phyloP scores from a whole-genome alignment of 2,888 invertebrate species.

The Tenodera sinensis region DNA sequence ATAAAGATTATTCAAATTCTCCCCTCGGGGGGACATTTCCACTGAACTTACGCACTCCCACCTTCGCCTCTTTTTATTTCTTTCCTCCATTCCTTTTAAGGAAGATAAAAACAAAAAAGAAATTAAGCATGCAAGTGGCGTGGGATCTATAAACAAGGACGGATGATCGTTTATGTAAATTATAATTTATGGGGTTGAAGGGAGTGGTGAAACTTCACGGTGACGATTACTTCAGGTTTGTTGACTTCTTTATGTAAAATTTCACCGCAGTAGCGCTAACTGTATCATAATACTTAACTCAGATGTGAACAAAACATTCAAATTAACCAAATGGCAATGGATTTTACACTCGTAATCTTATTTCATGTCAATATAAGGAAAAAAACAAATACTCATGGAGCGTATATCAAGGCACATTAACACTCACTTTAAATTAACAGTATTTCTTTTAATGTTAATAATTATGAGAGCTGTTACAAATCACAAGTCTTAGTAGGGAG shows the following conservation, averaged over 20 bases:
- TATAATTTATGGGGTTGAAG: background rate
- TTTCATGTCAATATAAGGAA: too few relatives aligned
- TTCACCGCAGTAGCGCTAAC: too few relatives aligned
- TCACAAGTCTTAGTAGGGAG: too few relatives aligned
- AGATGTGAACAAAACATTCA: too few relatives aligned
- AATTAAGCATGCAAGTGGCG: conserved; percentile 1
- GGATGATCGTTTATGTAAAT: conserved; percentile 6
- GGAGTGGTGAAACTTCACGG: background rate
- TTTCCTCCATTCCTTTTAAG: background rate
- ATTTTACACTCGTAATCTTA: too few relatives aligned
- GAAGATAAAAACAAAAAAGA: background rate
- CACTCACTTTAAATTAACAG: too few relatives aligned
- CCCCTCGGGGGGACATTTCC: background rate
- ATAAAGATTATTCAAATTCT: conserved; percentile 17
- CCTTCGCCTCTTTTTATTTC: conserved; percentile 7
- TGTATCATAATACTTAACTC: too few relatives aligned
- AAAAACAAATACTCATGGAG: too few relatives aligned
- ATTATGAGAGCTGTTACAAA: too few relatives aligned
- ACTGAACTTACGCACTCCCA: conserved; percentile 11
- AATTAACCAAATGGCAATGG: too few relatives aligned
- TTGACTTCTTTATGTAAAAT: background rate
- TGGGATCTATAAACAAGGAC: background rate
- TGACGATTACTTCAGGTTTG: background rate
- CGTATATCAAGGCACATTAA: too few relatives aligned
- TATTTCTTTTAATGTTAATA: too few relatives aligned